Base-by-base conservation (phyloP, 2,888 invertebrate genomes). In the Rhamnusium bicolor region DNA sequence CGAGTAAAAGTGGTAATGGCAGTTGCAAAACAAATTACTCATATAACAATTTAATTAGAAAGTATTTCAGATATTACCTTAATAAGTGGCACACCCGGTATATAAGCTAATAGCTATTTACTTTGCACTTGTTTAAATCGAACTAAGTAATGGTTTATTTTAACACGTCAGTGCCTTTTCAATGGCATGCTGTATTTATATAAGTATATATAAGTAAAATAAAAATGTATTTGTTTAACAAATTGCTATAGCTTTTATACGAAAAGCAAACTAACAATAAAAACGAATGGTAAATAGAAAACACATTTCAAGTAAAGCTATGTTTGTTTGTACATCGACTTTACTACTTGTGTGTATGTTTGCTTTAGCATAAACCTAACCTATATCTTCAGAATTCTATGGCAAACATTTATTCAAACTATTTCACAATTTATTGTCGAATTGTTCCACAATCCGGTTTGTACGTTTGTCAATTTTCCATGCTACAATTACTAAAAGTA, bases 221-320 rank as follows among this genome's bases (percentile, higher is more conserved):
- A 78, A 73, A 61, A 67, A 70, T 61, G 19, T 82, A 78, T 85
- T 85, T 84, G 77, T 73, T 74, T 73, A 84, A 84, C 81, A 82
- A 84, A 85, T 84, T 84, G 82, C 81, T 74, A 75, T 51, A 24
- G 78, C 78, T 74, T 80, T 79, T 82, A 78, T 80, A 73, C 69
- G 76, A 79, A 80, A 80, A 73, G 79, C 80, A 81, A 81, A 82
- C 83, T 73, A 68, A 77, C 79, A 79, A 81, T 83, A 82, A 84
- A 84, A 84, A 82, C 75, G 81, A 79, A 84, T 79, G 74, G 84
- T 80, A 85, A 86, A 85, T 85, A 85, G 84, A 85, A 85, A 85
- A 85, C 83, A 82, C 81, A 82, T 84, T 84, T 83, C 75, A 80
- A 81, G 80, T 80, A 81, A 82, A 83, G 82, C 80, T 78, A 62